phyloP scores from a whole-genome alignment of 2,797 vertebrate species.

The Helicolenus hilgendorfi region DNA sequence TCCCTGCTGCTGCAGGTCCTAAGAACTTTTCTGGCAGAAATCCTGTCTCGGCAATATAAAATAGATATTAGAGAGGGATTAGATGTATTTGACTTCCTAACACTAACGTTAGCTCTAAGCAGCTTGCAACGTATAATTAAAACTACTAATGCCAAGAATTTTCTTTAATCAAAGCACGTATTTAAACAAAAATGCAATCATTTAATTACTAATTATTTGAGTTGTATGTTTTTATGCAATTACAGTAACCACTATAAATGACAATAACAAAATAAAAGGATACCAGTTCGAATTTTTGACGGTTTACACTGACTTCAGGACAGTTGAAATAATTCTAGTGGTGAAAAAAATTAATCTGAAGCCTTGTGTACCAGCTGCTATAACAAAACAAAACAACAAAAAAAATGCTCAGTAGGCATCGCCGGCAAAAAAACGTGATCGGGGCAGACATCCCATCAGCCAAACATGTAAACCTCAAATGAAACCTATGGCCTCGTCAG shows the following conservation, averaged over 20 bases:
- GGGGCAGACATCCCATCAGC: background rate
- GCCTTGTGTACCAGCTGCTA: background rate
- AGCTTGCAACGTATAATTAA: background rate
- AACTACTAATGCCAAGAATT: background rate
- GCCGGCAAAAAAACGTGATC: background rate
- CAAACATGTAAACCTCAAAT: background rate
- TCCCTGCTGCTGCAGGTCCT: background rate
- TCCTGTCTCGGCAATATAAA: background rate
- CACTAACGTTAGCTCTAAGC: background rate
- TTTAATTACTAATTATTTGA: background rate
- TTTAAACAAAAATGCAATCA: background rate
- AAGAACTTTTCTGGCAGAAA: background rate
- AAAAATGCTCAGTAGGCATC: background rate
- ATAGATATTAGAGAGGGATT: background rate
- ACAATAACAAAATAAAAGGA: background rate
- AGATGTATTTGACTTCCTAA: too few relatives aligned
- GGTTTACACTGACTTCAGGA: background rate
- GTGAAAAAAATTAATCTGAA: background rate
- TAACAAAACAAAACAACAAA: background rate
- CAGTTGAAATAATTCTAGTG: background rate
- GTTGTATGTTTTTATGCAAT: background rate
- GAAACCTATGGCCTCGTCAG: slow-evolving; percentile 13
- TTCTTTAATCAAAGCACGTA: background rate
- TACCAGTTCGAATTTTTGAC: background rate
- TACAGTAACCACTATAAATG: background rate